Base-by-base conservation (phyloP, 2,113 vertebrate genomes). In the Anthoscopus minutus region DNA sequence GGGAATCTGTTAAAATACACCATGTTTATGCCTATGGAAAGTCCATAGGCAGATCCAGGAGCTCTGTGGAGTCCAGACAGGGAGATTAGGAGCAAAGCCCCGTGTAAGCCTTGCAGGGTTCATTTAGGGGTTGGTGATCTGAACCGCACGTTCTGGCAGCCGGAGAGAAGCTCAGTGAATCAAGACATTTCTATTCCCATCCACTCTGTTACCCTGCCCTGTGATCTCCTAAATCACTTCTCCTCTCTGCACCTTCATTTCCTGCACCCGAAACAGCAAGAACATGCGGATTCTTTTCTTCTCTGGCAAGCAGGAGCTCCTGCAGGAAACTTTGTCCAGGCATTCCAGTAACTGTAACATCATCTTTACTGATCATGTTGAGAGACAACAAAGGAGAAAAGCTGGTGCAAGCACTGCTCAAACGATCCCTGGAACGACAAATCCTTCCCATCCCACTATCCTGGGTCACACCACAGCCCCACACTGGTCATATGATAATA, bases 31-130 rank as follows among this genome's bases (percentile, higher is more conserved):
- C 40, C 30, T 53, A 51, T 0, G 17, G 37, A 37, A 90, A 84
- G 64, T 51, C n/a, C n/a, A n/a, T n/a, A n/a, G n/a, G n/a, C 65
- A 77, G 38, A 28, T 50, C 19, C 53, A 71, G 84, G 73, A 89
- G 92, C 58, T 84, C 81, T 15, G 51, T 11, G 44, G 60, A 92
- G 78, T 65, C 73, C 81, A 93, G 94, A 94, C 70, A 1, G 73
- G 24, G 48, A 74, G 94, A 92, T 91, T 93, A 87, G 56, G 70
- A 94, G 62, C 81, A 96, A 96, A 96, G 84, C 93, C 72, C 66
- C 6, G 1, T 6, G 58, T 95, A 84, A 96, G 89, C 81, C 78
- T 71, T 7, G 25, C 62, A 62, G 92, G 30, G 89, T 73, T 96
- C 89, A 94, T 20, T 16, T 27, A 0, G 24, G 65, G 92, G 96